Evolutionary conservation across 2,888 invertebrate species (phyloP).

Genomic region (Cheilosia vernalis): DNA sequence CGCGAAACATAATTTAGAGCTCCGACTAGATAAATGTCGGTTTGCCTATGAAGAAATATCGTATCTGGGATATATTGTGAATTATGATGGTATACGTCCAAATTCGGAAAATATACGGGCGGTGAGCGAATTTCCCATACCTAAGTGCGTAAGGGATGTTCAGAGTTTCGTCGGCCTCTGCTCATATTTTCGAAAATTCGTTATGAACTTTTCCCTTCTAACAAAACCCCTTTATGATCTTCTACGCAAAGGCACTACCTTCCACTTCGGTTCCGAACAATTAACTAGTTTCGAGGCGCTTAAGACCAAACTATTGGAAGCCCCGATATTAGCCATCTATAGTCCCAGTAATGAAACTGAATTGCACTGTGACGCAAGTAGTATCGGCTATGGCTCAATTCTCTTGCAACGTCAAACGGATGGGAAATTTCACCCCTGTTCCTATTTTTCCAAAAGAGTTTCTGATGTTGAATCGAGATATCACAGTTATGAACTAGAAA

Average conservation of each 20-base stretch:
- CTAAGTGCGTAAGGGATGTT: slow-evolving; percentile 29
- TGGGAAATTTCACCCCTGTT: slow-evolving; percentile 77
- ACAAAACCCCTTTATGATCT: slow-evolving; percentile 78
- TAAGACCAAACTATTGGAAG: slow-evolving; percentile 43
- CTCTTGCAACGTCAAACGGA: slow-evolving; percentile 74
- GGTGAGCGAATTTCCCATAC: slow-evolving; percentile 36
- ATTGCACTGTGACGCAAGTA: slow-evolving; percentile 78
- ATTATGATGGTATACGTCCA: slow-evolving; percentile 22
- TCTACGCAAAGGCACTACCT: slow-evolving; percentile 35
- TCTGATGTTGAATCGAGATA: slow-evolving; percentile 76
- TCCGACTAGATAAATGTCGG: slow-evolving; percentile 17
- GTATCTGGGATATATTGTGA: slow-evolving; percentile 49
- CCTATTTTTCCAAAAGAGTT: slow-evolving; percentile 78
- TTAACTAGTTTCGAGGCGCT: slow-evolving; percentile 15
- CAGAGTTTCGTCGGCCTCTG: slow-evolving; percentile 41
- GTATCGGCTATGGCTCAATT: slow-evolving; percentile 76
- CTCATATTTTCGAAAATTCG: not conserved
- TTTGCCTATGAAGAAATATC: slow-evolving; percentile 18
- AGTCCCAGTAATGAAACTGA: slow-evolving; percentile 76
- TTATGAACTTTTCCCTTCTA: slow-evolving; percentile 62
- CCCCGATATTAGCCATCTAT: slow-evolving; percentile 78
- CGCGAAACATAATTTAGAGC: slow-evolving; percentile 13
- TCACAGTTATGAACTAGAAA: slow-evolving; percentile 79
- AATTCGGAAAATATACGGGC: slow-evolving; percentile 18
- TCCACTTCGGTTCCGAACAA: slow-evolving; percentile 30